Conservation (phyloP, 2,797 vertebrate genomes). For the Mycteria americana region DNA sequence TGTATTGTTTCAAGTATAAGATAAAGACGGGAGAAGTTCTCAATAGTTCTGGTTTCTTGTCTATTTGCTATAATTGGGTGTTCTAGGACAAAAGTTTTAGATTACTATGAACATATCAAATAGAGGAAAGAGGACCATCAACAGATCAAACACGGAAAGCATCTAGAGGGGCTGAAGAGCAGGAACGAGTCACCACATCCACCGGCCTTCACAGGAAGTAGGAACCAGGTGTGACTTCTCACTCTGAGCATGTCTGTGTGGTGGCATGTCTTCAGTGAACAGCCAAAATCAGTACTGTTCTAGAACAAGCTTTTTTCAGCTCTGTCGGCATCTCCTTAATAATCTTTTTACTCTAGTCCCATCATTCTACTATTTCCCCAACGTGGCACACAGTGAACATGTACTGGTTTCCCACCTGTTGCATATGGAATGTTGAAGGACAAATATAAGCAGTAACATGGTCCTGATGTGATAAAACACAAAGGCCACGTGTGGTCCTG, state of each 20-base stretch:
- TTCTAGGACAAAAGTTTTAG: not conserved
- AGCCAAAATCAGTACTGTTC: not conserved
- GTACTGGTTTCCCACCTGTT: not conserved
- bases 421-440: not conserved
- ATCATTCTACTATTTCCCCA: not conserved
- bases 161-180: not conserved
- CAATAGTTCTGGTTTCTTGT: not conserved
- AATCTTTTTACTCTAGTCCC: not conserved
- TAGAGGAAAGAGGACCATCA: not conserved
- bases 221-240: not conserved
- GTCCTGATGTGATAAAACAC: not conserved
- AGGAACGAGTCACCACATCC: not conserved
- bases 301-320: not conserved
- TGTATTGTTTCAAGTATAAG: not conserved
- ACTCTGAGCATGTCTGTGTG: not conserved
- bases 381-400: rapidly evolving
- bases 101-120: not conserved
- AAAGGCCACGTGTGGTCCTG: not conserved
- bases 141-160: not conserved
- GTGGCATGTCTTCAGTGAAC: not conserved
- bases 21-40: not conserved
- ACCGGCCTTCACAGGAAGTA: not conserved
- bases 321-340: not conserved
- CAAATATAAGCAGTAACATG: not conserved
- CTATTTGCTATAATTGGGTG: not conserved